Base-by-base conservation (phyloP, 2,113 vertebrate species). In the Ceyx cyanopectus region DNA sequence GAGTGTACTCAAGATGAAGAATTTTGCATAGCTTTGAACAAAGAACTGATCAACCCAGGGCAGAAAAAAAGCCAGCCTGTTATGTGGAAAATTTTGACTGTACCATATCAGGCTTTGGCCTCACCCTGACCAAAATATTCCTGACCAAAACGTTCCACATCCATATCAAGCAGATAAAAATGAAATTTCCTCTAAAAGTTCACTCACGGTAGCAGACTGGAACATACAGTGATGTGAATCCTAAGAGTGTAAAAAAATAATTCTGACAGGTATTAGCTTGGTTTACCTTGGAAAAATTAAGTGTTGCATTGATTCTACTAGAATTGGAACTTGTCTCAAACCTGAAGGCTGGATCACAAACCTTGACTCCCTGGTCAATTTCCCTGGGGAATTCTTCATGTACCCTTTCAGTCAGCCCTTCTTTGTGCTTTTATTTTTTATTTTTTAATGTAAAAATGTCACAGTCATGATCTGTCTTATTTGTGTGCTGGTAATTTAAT, bases 401-500 rank as follows among this genome's bases (percentile, higher is more conserved):
- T 88, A 86, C 51, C 20, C 41, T 92, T 96, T 92, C 66, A 79
- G 4, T 26, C 48, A 84, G 53, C 72, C n/a, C 54, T 87, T 94
- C 87, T 95, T 93, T 66, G 10, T 83, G 69, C 15, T 79, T 91
- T 85, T 41, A 27, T 84, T 90, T 86, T 94, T 85, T 21, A n/a
- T 7, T 53, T 96, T 93, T 94, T n/a, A 54, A 27, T 45, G 43
- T 79, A 76, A 87, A 93, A 77, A 91, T 65, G 68, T 72, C 45
- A 65, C 68, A 86, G 41, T 81, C 69, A 58, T 87, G 90, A 88
- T 83, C 74, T 75, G n/a, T 65, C 78, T 74, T 87, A 54, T 70
- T 90, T 81, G 61, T 60, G 66, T 65, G 57, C 62, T 87, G 17
- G n/a, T 84, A 70, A 92, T 96, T 80, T 94, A 17, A 81, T 94